Percentiles rank a stretch among this genome's conserved stretches.
phyloP scores from a whole-genome alignment of 2,113 vertebrate genomes.

The Serinus canaria region DNA sequence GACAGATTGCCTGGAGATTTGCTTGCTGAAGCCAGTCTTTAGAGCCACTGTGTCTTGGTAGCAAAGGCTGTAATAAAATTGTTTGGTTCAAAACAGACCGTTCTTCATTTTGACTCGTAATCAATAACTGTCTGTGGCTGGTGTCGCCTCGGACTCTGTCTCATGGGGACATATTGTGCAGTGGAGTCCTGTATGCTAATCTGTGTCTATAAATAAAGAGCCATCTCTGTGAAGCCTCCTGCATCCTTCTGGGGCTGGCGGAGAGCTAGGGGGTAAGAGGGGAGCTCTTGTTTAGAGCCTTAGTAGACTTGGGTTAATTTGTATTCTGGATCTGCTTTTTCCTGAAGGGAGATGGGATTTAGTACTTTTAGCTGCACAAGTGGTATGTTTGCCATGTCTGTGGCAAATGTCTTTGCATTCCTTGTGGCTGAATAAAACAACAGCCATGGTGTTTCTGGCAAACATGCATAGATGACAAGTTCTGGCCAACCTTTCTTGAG shows the following conservation, averaged over 20 bases:
- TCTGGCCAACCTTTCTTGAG: neutral
- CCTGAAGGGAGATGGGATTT: neutral
- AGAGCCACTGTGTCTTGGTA: constrained; percentile 21
- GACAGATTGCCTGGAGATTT: constrained; percentile 25
- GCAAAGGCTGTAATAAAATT: constrained; percentile 57
- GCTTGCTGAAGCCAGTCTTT: constrained; percentile 39
- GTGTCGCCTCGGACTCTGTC: neutral
- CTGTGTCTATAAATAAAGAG: constrained; percentile 27
- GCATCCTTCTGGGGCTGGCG: neutral
- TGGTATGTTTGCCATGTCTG: neutral
- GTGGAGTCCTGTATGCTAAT: constrained; percentile 37
- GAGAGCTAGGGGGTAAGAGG: neutral
- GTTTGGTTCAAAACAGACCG: constrained; percentile 25
- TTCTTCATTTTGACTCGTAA: constrained; percentile 59
- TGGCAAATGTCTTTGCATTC: neutral
- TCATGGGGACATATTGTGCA: neutral
- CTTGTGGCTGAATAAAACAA: neutral
- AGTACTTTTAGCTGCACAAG: neutral
- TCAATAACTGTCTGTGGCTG: constrained; percentile 49
- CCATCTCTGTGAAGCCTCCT: neutral
- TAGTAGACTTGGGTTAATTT: neutral
- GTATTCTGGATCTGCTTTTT: neutral
- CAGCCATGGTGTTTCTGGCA: neutral
- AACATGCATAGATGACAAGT: neutral
- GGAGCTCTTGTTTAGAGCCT: neutral